Evolutionary conservation across 2,797 vertebrate genomes (phyloP).

Genomic region (Danio jaintianensis): DNA sequence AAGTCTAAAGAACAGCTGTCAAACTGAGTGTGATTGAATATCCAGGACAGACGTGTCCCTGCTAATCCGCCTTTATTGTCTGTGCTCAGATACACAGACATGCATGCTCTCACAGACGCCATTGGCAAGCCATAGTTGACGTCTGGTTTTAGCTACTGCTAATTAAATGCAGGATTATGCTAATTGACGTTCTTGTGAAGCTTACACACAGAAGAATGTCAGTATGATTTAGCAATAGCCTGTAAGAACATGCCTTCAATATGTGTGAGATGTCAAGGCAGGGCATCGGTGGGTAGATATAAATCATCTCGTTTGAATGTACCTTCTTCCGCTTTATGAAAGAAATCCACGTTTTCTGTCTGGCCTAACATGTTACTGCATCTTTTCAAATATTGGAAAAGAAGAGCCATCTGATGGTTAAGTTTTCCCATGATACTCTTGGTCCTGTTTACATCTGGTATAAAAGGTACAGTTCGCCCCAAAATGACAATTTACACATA

Average conservation of each 20-base stretch:
- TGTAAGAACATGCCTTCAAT: slow-evolving; percentile 66
- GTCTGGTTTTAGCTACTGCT: slow-evolving; percentile 69
- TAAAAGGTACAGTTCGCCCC: no score
- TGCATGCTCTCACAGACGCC: slow-evolving; percentile 59
- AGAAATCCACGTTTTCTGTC: neutral
- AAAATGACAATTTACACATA: no score
- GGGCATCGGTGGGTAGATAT: slow-evolving; percentile 14
- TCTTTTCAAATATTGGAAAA: slow-evolving; percentile 23
- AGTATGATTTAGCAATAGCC: slow-evolving; percentile 58
- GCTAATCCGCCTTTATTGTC: slow-evolving; percentile 66
- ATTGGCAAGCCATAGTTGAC: slow-evolving; percentile 71
- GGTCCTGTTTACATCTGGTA: no score
- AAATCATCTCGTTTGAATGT: slow-evolving; percentile 36
- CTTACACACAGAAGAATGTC: slow-evolving; percentile 69
- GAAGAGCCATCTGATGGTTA: slow-evolving; percentile 8
- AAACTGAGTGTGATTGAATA: slow-evolving; percentile 48
- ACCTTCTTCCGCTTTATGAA: slow-evolving; percentile 20
- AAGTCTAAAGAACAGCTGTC: slow-evolving; percentile 67
- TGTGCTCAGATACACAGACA: slow-evolving; percentile 64
- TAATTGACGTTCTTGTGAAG: slow-evolving; percentile 73
- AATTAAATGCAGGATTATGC: slow-evolving; percentile 82
- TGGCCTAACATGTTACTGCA: neutral
- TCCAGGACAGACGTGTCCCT: slow-evolving; percentile 56
- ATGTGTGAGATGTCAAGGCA: slow-evolving; percentile 44
- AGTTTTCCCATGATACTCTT: neutral